phyloP scores from a whole-genome alignment of 2,113 vertebrate genomes.

The Sialia sialis region DNA sequence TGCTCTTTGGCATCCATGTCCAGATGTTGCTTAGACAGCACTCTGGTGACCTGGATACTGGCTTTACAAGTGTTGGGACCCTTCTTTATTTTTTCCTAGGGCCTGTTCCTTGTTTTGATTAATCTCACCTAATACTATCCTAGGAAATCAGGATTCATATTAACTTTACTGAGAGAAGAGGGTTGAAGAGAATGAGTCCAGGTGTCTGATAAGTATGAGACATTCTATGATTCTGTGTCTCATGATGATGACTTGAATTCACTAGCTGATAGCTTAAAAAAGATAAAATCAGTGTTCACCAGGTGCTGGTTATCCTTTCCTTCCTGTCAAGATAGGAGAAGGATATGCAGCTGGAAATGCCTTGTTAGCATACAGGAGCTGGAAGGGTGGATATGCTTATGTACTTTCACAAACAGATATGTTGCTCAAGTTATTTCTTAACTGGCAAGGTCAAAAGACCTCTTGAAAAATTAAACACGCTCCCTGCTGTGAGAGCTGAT shows the following conservation, averaged over 20 bases:
- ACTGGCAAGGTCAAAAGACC: neutral
- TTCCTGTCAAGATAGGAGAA: neutral
- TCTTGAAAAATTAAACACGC: slow-evolving; percentile 15
- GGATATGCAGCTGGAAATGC: neutral
- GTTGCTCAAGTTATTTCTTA: neutral
- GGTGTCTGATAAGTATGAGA: neutral
- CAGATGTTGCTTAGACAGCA: neutral
- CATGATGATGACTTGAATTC: neutral
- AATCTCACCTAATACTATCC: neutral
- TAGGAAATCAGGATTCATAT: neutral
- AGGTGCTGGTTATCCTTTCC: neutral
- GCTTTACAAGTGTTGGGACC: neutral
- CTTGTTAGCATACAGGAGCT: neutral
- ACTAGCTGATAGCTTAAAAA: neutral
- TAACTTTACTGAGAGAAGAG: neutral
- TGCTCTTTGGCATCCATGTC: neutral
- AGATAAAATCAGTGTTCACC: neutral
- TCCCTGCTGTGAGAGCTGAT: neutral
- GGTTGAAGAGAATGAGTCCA: neutral
- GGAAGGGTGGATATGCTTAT: neutral
- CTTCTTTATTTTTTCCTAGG: neutral
- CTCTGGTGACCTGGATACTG: neutral
- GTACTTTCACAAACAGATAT: neutral
- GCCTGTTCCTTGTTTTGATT: neutral
- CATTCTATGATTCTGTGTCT: neutral